A percentile compares a stretch with the other conserved stretches of the same genome.
phyloP scores from a whole-genome alignment of 2,888 invertebrate genomes.

The Tetranychus piercei region DNA sequence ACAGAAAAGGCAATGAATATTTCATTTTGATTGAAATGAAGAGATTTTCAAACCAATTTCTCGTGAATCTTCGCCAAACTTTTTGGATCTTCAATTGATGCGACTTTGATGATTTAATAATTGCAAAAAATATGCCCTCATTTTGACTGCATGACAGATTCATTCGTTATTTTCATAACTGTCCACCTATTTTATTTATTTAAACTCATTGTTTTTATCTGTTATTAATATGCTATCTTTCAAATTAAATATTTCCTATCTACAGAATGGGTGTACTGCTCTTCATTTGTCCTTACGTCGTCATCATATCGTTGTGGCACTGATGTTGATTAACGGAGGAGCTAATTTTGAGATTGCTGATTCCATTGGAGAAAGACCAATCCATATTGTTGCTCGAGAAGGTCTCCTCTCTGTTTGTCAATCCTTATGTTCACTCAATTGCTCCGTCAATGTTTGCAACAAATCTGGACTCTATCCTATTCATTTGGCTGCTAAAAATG shows the following conservation, averaged over 20 bases:
- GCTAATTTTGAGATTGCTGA: slow-evolving; percentile 40
- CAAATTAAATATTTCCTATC: no score
- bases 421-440: slow-evolving; percentile 42
- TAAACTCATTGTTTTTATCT: neutral
- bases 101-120: no score
- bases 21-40: no score
- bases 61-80: no score
- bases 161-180: no score
- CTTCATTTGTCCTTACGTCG: slow-evolving; percentile 44
- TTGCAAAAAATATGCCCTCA: no score
- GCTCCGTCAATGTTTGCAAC: slow-evolving; percentile 45
- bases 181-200: no score
- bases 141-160: no score
- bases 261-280: slow-evolving; percentile 39
- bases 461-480: slow-evolving; percentile 45
- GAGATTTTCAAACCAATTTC: no score
- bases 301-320: slow-evolving; percentile 40
- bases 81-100: no score
- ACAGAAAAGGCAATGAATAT: no score
- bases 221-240: neutral
- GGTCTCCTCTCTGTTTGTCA: slow-evolving; percentile 42
- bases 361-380: slow-evolving; percentile 42
- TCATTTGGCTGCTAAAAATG: slow-evolving; percentile 51
- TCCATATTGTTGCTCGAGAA: slow-evolving; percentile 42
- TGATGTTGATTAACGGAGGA: slow-evolving; percentile 43